Conservation (phyloP, 2,797 vertebrate genomes). For the Silurus lanzhouensis region DNA sequence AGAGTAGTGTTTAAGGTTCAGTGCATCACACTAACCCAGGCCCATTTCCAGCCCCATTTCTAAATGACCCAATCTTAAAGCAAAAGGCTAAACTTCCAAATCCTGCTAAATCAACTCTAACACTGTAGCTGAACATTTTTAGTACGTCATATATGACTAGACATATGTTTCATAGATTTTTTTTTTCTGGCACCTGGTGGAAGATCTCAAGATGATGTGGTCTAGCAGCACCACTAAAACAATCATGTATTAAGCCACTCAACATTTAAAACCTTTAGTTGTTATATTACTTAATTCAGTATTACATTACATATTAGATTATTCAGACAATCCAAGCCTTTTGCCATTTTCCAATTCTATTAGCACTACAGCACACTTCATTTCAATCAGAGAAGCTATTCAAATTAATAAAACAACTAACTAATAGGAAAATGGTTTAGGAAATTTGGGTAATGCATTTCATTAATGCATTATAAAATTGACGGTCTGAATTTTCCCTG, state of each 20-base stretch:
- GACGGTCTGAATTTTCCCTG: background rate
- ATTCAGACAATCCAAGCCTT: background rate
- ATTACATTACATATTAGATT: background rate
- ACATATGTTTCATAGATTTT: slow-evolving; percentile 71
- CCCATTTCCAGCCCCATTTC: background rate
- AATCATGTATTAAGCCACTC: slow-evolving; percentile 65
- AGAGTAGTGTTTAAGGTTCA: background rate
- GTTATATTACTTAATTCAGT: background rate
- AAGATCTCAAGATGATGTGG: slow-evolving; percentile 70
- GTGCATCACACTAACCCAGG: background rate
- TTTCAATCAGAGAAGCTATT: background rate
- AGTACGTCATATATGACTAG: slow-evolving; percentile 70
- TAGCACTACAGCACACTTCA: background rate
- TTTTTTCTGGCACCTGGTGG: slow-evolving; percentile 71
- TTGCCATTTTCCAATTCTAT: background rate
- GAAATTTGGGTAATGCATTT: background rate
- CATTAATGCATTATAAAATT: too few species aligned
- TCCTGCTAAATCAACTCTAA: background rate
- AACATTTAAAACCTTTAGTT: slow-evolving; percentile 68
- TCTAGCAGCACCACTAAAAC: slow-evolving; percentile 64
- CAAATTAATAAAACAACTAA: background rate
- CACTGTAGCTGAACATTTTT: background rate
- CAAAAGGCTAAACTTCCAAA: background rate
- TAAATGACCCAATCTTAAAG: background rate
- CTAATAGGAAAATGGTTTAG: background rate